Conservation (phyloP, 1,140 invertebrate species). For the Coenobita brevimanus region DNA sequence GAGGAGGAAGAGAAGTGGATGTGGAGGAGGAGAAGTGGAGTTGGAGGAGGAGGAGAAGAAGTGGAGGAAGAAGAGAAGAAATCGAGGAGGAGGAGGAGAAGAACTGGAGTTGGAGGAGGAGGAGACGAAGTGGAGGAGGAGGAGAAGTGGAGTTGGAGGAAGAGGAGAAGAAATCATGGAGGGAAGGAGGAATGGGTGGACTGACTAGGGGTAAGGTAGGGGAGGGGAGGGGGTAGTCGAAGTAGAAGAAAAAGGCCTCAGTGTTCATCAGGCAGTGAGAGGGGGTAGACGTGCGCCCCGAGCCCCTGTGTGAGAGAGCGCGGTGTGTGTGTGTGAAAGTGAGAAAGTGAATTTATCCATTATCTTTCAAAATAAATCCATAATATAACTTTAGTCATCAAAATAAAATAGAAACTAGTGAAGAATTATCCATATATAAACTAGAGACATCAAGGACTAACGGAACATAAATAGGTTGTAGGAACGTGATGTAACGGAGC, state of each 20-base stretch:
- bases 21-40: background rate
- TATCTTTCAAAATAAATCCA: no score
- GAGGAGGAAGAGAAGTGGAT: no score
- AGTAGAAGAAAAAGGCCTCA: background rate
- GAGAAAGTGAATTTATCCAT: no score
- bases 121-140: background rate
- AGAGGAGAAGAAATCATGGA: background rate
- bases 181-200: background rate
- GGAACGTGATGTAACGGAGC: no score
- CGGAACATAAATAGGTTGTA: no score
- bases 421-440: no score
- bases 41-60: background rate
- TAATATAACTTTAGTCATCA: no score
- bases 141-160: slow-evolving; percentile 17
- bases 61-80: background rate
- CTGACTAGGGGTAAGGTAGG: background rate
- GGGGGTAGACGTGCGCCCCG: slow-evolving; percentile 6
- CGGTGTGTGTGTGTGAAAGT: no score
- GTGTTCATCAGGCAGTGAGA: background rate
- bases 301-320: background rate
- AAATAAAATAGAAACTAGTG: no score
- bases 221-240: slow-evolving; percentile 15
- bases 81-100: background rate
- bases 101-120: background rate
- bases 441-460: no score